Evolutionary conservation across 2,888 invertebrate genomes (phyloP), one percentile per base, ranked within the genome.

Genomic region (Diarsia brunnea): DNA sequence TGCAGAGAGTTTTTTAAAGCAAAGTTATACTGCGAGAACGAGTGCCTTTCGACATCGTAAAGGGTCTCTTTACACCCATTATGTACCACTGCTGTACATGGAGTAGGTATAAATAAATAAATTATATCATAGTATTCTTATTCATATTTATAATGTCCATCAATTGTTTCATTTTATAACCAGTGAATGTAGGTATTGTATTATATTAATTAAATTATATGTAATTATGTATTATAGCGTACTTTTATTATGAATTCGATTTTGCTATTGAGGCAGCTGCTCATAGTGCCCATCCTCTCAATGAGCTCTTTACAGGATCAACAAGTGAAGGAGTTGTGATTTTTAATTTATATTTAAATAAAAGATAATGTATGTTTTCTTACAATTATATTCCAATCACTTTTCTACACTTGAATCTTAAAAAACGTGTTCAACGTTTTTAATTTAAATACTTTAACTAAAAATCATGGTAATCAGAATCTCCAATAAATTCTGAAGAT

Each of bases 381-480:
- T 55, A 24, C 5, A 16, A 55, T 69, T 60, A 49, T 70, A 82
- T 61, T 70, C 55, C 24, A 65, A 49, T 68, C 38, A 68, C 19
- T 58, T 73, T 80, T 58, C 47, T 68, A 73, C n/a, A 21, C 53
- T 63, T 53, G 11, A 66, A 76, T 80, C 61, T 31, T 31, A 60
- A 31, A 60, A 64, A 71, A 78, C 38, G 45, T 82, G 67, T 79
- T 75, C 21, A 61, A 73, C 61, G 10, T 73, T 69, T 84, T 55
- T 19, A 73, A 61, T 45, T 47, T 7, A n/a, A 61, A 38, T 21
- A 16, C 31, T 61, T 24, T 68, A n/a, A 38, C 38, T 19, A 31
- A 58, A 60, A 76, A 76, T 79, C 68, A 76, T 73, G 68, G 21
- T 49, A 31, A 63, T 60, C 51, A 21, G 38, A 38, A 38, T 38